Conservation (phyloP, 2,797 vertebrate genomes). For the Paramormyrops hopkinsi region DNA sequence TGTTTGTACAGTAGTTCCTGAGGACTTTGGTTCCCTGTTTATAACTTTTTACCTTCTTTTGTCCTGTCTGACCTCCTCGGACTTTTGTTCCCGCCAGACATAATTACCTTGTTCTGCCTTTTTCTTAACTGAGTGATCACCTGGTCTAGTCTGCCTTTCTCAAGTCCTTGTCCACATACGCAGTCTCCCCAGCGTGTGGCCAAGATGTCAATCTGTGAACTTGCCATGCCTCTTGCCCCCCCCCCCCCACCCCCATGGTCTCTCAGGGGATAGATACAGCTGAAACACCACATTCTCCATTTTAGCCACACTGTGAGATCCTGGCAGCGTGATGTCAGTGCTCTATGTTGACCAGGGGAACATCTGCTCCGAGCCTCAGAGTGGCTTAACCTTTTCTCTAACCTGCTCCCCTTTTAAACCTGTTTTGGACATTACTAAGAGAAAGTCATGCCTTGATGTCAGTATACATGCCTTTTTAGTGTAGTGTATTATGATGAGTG, state of each 20-base stretch:
- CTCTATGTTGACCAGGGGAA: background rate
- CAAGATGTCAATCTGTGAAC: background rate
- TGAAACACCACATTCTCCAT: background rate
- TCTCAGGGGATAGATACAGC: background rate
- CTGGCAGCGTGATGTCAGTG: background rate
- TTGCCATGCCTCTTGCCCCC: background rate
- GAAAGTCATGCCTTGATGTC: background rate
- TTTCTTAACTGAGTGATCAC: background rate
- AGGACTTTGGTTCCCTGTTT: slow-evolving; percentile 29
- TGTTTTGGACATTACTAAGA: background rate
- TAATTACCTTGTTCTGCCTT: background rate
- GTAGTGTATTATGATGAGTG: background rate
- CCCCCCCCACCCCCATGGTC: background rate
- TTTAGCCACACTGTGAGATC: background rate
- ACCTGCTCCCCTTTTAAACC: background rate
- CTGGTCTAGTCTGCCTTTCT: background rate
- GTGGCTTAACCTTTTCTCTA: background rate
- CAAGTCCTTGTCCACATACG: background rate
- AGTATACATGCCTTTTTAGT: background rate
- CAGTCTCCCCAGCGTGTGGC: background rate
- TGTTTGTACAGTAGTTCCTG: slow-evolving; percentile 16
- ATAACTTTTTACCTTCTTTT: slow-evolving; percentile 43
- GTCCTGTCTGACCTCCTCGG: background rate
- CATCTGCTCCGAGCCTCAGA: background rate
- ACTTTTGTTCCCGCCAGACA: slow-evolving; percentile 22